Conservation (phyloP, 2,113 vertebrate species). For the Megaleporinus macrocephalus region DNA sequence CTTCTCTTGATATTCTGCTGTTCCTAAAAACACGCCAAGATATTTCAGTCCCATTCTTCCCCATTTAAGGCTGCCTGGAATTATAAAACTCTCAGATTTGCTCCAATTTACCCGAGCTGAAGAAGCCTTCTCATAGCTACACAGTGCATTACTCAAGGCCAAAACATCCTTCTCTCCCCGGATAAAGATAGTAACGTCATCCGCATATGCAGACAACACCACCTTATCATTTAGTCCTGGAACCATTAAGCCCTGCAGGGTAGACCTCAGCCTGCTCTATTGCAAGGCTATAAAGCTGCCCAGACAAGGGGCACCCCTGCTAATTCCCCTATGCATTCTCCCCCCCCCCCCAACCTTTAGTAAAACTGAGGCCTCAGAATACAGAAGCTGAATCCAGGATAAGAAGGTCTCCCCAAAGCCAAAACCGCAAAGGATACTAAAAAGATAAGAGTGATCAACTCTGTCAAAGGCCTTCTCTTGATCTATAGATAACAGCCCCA, state of each 20-base stretch:
- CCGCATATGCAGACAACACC: too few species aligned
- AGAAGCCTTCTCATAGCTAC: background rate
- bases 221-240: too few species aligned
- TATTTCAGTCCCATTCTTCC: background rate
- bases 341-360: background rate
- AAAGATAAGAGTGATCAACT: background rate
- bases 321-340: background rate
- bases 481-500: background rate
- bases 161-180: too few species aligned
- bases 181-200: too few species aligned
- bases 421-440: background rate
- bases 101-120: background rate
- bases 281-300: too few species aligned
- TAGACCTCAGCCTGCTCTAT: background rate
- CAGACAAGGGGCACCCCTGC: too few species aligned
- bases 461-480: background rate
- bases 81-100: background rate
- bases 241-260: too few species aligned
- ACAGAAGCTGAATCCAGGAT: background rate
- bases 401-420: background rate
- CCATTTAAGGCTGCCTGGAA: background rate
- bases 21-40: background rate
- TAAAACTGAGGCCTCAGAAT: background rate
- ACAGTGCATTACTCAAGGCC: too few species aligned
- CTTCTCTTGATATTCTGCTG: background rate